Conservation (phyloP, 2,113 vertebrate species). For the Myodes glareolus region DNA sequence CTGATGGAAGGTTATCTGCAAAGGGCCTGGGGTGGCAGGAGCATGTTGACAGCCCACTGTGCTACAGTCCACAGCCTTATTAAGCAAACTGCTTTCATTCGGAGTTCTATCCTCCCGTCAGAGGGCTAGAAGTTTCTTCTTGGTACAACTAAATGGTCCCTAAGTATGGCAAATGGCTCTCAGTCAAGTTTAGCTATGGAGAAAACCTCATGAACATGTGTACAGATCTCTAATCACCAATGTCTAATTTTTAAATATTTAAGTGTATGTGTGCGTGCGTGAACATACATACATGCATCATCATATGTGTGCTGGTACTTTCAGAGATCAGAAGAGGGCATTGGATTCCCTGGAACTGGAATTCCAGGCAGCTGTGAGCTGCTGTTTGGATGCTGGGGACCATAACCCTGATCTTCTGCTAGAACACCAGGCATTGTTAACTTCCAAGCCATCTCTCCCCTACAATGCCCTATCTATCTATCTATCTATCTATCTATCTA, state of each 20-base stretch:
- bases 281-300: not conserved
- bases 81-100: not conserved
- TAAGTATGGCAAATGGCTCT: not conserved
- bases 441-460: not conserved
- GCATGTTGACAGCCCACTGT: not conserved
- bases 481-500: too few species aligned
- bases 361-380: not conserved
- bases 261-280: not conserved
- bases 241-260: not conserved
- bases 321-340: not conserved
- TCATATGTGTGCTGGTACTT: too few species aligned
- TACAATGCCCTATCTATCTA: not conserved
- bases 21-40: not conserved
- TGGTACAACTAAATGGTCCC: not conserved
- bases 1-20: not conserved
- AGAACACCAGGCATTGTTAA: not conserved
- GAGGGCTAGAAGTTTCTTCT: not conserved
- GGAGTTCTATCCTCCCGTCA: not conserved
- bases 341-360: not conserved
- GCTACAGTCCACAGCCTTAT: not conserved
- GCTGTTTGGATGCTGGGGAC: not conserved
- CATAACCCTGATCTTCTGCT: not conserved
- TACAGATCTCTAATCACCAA: not conserved
- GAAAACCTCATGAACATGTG: not conserved
- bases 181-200: not conserved